Conservation (phyloP, 2,797 vertebrate genomes). For the Melanotaenia boesemani region DNA sequence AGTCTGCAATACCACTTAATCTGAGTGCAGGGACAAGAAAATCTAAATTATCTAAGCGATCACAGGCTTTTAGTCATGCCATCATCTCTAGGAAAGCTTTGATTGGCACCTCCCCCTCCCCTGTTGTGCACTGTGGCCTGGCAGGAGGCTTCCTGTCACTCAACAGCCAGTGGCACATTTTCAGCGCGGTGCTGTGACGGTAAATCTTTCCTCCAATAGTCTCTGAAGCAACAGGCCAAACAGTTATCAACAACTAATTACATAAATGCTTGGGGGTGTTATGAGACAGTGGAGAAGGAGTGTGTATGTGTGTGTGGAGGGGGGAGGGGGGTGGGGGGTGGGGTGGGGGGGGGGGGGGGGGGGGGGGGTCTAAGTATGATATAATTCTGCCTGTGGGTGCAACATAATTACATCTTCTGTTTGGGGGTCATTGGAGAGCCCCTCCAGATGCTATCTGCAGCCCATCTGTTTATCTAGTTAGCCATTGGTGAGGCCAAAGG, state of each 20-base stretch:
- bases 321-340: conserved; percentile 2
- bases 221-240: conserved; percentile 31
- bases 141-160: conserved; percentile 60
- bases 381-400: conserved; percentile 64
- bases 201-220: conserved; percentile 31
- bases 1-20: conserved; percentile 10
- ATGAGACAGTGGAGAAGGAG: conserved; percentile 24
- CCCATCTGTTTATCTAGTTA: conserved; percentile 65
- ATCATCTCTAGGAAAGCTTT: conserved; percentile 27
- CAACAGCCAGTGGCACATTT: conserved; percentile 31
- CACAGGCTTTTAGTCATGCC: conserved; percentile 12
- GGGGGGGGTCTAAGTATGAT: conserved; percentile 50
- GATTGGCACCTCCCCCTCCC: conserved; percentile 51
- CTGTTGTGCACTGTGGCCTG: conserved; percentile 37
- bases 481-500: conserved; percentile 50
- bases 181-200: conserved; percentile 13
- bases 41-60: conserved; percentile 17
- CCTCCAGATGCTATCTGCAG: conserved; percentile 62
- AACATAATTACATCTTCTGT: conserved; percentile 62
- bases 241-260: conserved; percentile 52
- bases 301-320: not conserved
- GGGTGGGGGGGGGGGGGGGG: not conserved
- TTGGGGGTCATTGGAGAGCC: conserved; percentile 68
- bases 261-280: conserved; percentile 33
- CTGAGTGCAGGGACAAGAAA: conserved; percentile 17